Evolutionary conservation across 35 echinoderm and acorn worm genomes (phyloP), one percentile per base, ranked within the genome.

Genomic region (Apostichopus parvimensis): DNA sequence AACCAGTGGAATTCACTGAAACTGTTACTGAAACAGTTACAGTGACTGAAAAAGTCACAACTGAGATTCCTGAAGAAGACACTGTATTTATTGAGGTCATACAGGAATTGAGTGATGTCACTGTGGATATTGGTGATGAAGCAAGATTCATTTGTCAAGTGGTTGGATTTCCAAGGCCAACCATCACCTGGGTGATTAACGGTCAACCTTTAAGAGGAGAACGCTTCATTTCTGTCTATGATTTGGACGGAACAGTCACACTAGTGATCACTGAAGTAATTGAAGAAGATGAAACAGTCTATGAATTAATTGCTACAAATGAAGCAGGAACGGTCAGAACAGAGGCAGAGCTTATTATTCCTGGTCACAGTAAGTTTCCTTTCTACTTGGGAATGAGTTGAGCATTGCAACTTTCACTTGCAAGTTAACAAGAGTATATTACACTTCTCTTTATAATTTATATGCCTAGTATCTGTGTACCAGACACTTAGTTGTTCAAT

Each of bases 241-340:
- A 94, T 83, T 23, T 90, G 5, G 94, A 95, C 92, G 96, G 96
- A 58, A 95, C 75, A 13, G 93, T 92, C 79, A 87, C 90, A 57
- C 92, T 98, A 55, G 84, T 95, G 14, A 95, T 98, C 9, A 98
- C 87, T 57, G 88, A 91, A 73, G 94, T 94, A 28, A 88, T 72
- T 54, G 92, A 95, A 60, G 96, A 95, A 83, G 96, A 98, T 87
- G 92, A 98, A 14, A 94, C 96, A 34, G 85, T 92, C 61, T 98
- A 94, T 92, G 92, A 93, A 83, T 92, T 94, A 53, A 70, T 81
- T 55, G 96, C 96, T 17, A 88, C 92, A 77, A 98, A 98, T 92
- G 83, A 93, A 61, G 92, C 89, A 34, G 96, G 96, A n/a, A 77
- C 81, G 55, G 94, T 94, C 26, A 93, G 94, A 52, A 95, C 96